Conservation (phyloP, 1,140 invertebrate species). For the Leptopilina clavipes region DNA sequence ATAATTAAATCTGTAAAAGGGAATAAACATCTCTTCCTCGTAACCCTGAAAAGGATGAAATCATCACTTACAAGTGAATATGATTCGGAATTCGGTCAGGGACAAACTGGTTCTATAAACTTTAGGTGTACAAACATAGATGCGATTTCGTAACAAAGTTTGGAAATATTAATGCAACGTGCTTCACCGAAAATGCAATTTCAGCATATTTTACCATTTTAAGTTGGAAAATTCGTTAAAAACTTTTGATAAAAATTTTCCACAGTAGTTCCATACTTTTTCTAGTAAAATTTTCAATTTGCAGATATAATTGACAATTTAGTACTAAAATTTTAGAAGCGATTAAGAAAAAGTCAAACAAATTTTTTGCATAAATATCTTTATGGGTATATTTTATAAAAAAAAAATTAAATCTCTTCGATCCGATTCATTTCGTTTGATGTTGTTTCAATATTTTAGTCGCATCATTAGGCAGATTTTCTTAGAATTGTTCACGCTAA, state of each 20-base stretch:
- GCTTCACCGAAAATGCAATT: not conserved
- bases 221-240: not conserved
- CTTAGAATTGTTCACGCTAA: not conserved
- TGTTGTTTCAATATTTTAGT: not conserved
- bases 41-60: constrained; percentile 20
- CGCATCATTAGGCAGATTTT: constrained; percentile 21
- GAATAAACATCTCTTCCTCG: constrained; percentile 10
- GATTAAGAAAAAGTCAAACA: no score
- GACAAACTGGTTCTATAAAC: constrained; percentile 13
- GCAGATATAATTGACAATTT: no score
- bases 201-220: not conserved
- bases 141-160: not conserved
- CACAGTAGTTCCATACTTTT: no score
- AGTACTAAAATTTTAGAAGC: no score
- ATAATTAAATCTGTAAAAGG: constrained; percentile 13
- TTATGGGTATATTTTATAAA: no score
- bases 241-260: no score
- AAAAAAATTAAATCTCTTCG: not conserved
- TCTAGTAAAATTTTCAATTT: no score
- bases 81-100: constrained; percentile 21
- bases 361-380: no score
- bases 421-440: not conserved
- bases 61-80: constrained; percentile 27
- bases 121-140: not conserved
- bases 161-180: not conserved